Evolutionary conservation across 1,140 invertebrate genomes (phyloP), one percentile per base, ranked within the genome.

Genomic region (Drosophila pachea): DNA sequence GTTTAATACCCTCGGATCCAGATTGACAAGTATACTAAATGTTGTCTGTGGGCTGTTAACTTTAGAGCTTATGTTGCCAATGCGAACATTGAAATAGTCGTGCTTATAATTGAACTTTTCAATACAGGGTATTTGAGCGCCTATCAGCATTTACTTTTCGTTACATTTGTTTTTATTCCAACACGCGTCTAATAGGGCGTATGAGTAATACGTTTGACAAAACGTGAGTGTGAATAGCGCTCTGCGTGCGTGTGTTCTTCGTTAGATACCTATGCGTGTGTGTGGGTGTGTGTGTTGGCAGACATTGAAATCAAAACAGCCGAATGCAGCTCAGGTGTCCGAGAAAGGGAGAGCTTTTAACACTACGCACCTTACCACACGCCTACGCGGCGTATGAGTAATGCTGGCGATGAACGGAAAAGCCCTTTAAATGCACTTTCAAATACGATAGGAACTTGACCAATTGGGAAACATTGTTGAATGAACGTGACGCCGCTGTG

Each of bases 191-290:
- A 36, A 65, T 61, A 58, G 43, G 67, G 43, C 70, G 67, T 68
- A 84, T 84, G 74, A 83, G 69, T 86, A 84, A 86, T 77, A 56
- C 56, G 68, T 65, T 70, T 63, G 54, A 48, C 53, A 33, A 38
- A 35, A 31, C n/a, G 40, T 43, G 40, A 42, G 40, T 42, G 40
- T 42, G 40, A 42, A 58, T 40, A 31, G 9, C 22, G 22, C 5
- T 38, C 22, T 7, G 4, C 32, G 54, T 47, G 7, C 1, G 16
- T 4, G 7, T 42, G 36, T n/a, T 35, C 9, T 12, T 3, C 12
- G 35, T 2, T 33, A 22, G 36, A n/a, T 53, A 12, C 40, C 12
- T 45, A 31, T 31, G 12, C 38, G 48, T 14, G 7, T 53, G 47
- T 40, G 31, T 54, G 35, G 35, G 16, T 53, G 22, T 35, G 36